These are phyloP conservation scores for Nephrotoma flavescens DNA, from an alignment of 2,888 invertebrate genomes.

Conservation along the genomic window DNA sequence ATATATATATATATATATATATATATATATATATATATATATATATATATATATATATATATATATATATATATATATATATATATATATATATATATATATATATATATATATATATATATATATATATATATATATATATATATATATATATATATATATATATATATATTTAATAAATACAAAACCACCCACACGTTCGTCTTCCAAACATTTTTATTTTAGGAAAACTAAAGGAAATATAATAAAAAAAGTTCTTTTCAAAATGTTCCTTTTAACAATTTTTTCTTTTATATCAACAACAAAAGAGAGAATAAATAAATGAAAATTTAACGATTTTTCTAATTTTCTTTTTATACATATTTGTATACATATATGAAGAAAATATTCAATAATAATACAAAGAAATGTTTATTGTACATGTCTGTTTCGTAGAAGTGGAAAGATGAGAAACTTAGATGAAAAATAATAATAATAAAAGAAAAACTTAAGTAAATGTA, in stretches of 20 bases:
- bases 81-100: too few species aligned
- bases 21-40: too few species aligned
- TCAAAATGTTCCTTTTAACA: not conserved
- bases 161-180: not conserved
- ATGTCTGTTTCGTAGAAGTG: not conserved
- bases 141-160: too few species aligned
- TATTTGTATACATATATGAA: not conserved
- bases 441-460: not conserved
- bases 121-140: too few species aligned
- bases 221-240: not conserved
- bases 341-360: not conserved
- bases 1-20: too few species aligned
- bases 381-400: not conserved
- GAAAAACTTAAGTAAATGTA: not conserved
- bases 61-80: too few species aligned
- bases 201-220: not conserved
- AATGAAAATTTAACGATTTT: not conserved
- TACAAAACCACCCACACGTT: not conserved
- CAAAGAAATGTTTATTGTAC: not conserved
- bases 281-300: not conserved
- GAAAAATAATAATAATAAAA: not conserved
- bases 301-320: not conserved
- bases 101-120: too few species aligned
- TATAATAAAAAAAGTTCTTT: not conserved
- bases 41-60: too few species aligned